Base-by-base conservation (phyloP, 1,140 invertebrate genomes). In the Hylyphantes graminicola region DNA sequence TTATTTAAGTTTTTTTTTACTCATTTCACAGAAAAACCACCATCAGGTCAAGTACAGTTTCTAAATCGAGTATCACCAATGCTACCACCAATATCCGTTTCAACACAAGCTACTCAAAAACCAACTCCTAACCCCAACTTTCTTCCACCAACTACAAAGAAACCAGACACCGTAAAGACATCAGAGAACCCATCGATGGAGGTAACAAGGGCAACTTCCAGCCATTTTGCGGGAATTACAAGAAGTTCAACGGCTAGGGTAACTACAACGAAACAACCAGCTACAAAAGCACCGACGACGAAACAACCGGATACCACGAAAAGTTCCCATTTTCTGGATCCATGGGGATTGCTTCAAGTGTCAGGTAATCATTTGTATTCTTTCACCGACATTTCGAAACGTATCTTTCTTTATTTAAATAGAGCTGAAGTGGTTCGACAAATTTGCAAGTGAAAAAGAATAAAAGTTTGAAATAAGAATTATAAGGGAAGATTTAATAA, bases 261-360 rank as follows among this genome's bases (percentile, higher is more conserved):
- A 35, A 19, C 35, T 53, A 53, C 51, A 70, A 8, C 50, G 19
- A 53, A 51, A 19, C 50, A 70, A 35, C 35, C 35, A 35, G 35
- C 5, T 35, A 35, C 35, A 35, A 35, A n/a, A 70, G n/a, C 54
- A 53, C n/a, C 75, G 2, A 64, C 59, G 17, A 64, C 75, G 51
- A 50, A 17, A 17, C 17, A 61, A 79, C 51, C 63, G 55, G 61
- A 68, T 15, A 79, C 35, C 15, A 9, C 64, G 50, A 57, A 64
- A 51, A 48, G 50, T 63, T 64, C n/a, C 74, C 48, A 68, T 9
- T 67, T 83, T 48, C 17, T 51, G 19, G 81, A 83, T 51, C 81
- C 81, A 9, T 83, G 87, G 87, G 64, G 86, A 75, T 35, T 87
- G 61, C 61, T 88, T 70, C 64, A 87, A 87, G 85, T 86, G 67